These are phyloP conservation scores for Apantesis nais DNA, from an alignment of 2,888 invertebrate genomes.

Conservation along the genomic window DNA sequence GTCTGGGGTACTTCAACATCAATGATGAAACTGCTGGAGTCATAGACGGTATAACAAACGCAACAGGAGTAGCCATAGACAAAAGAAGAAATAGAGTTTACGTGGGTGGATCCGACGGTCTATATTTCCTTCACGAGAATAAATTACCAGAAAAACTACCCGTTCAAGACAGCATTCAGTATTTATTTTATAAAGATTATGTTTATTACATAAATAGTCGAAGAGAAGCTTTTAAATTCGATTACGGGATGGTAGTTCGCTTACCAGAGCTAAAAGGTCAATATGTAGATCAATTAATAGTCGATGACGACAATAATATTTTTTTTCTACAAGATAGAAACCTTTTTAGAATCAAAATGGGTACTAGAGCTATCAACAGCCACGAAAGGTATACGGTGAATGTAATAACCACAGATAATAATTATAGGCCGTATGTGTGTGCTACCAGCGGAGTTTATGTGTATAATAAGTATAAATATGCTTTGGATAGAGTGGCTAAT, in stretches of 20 bases:
- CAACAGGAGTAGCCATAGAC: slow-evolving; percentile 70
- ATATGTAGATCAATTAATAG: slow-evolving; percentile 61
- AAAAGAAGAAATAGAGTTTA: slow-evolving; percentile 65
- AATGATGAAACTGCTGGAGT: slow-evolving; percentile 56
- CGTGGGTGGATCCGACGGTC: slow-evolving; percentile 69
- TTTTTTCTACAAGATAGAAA: slow-evolving; percentile 63
- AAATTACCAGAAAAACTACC: slow-evolving; percentile 67
- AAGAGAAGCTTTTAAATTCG: slow-evolving; percentile 67
- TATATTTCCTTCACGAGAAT: slow-evolving; percentile 65
- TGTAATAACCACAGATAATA: slow-evolving; percentile 60
- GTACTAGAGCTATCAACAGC: slow-evolving; percentile 64
- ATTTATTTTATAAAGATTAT: slow-evolving; percentile 65
- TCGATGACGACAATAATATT: slow-evolving; percentile 72
- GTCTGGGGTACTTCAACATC: slow-evolving; percentile 64
- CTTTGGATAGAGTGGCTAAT: slow-evolving; percentile 67
- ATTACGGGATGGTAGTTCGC: slow-evolving; percentile 58
- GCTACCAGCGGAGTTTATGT: slow-evolving; percentile 66
- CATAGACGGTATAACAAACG: slow-evolving; percentile 71
- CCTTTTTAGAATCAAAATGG: slow-evolving; percentile 67
- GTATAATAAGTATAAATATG: slow-evolving; percentile 76
- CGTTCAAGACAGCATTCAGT: slow-evolving; percentile 63
- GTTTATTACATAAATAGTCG: slow-evolving; percentile 65
- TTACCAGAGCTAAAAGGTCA: slow-evolving; percentile 62
- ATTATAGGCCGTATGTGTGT: slow-evolving; percentile 61
- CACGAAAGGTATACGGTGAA: slow-evolving; percentile 63